phyloP scores from a whole-genome alignment of 2,797 vertebrate species.

The Naso thynnoides region DNA sequence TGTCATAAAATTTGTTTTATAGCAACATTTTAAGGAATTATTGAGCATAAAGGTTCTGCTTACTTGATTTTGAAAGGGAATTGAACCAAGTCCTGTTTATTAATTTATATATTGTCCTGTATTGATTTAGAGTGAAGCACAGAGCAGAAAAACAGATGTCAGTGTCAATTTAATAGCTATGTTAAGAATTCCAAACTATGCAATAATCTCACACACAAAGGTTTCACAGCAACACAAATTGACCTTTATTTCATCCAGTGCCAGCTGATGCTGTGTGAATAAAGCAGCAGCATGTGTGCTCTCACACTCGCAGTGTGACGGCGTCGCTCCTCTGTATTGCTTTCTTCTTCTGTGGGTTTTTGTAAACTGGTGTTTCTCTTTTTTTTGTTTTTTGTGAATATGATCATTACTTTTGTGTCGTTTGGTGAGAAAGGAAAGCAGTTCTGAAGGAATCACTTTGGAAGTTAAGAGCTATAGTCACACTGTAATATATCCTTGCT shows the following conservation, averaged over 20 bases:
- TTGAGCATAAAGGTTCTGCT: background rate
- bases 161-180: slow-evolving; percentile 83
- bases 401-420: slow-evolving; percentile 53
- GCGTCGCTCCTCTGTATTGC: slow-evolving; percentile 60
- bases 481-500: slow-evolving; percentile 78
- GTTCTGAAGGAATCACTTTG: slow-evolving; percentile 70
- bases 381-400: slow-evolving; percentile 55
- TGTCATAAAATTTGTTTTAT: background rate
- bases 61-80: slow-evolving; percentile 24
- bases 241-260: slow-evolving; percentile 76
- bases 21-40: background rate
- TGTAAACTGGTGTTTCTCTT: slow-evolving; percentile 58
- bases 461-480: slow-evolving; percentile 76
- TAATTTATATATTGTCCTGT: slow-evolving; percentile 42
- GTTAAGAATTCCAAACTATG: slow-evolving; percentile 88
- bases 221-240: slow-evolving; percentile 81
- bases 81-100: slow-evolving; percentile 46
- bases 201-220: slow-evolving; percentile 85
- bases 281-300: slow-evolving; percentile 72
- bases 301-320: slow-evolving; percentile 67
- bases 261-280: slow-evolving; percentile 77
- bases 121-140: slow-evolving; percentile 42
- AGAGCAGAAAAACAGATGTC: slow-evolving; percentile 68
- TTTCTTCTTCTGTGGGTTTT: slow-evolving; percentile 62
- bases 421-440: slow-evolving; percentile 56